phyloP scores from a whole-genome alignment of 2,797 vertebrate species.

The Cirrhinus mrigala region DNA sequence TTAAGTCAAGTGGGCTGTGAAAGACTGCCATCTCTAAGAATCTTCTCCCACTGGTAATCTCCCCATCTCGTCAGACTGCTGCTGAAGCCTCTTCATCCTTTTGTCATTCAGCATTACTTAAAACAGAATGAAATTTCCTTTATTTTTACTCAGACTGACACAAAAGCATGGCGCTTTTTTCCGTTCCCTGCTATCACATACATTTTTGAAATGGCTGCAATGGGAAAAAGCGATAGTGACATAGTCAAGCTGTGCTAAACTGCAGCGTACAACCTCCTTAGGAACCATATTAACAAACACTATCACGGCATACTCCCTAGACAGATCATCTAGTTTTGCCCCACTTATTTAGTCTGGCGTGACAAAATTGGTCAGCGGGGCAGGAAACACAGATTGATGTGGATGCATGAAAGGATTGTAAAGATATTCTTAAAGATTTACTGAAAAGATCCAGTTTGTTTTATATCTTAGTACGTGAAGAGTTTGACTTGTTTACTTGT shows the following conservation, averaged over 20 bases:
- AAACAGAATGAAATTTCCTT: conserved; percentile 52
- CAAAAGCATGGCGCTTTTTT: conserved; percentile 41
- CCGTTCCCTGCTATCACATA: conserved; percentile 22
- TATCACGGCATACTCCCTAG: conserved; percentile 39
- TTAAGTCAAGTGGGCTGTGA: conserved; percentile 66
- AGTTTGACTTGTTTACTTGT: background rate
- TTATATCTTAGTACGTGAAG: background rate
- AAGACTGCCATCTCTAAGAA: conserved; percentile 60
- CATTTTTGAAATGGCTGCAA: conserved; percentile 23
- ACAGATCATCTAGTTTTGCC: conserved; percentile 46
- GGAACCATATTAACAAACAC: conserved; percentile 32
- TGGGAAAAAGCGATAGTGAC: conserved; percentile 25
- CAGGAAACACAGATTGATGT: conserved; percentile 33
- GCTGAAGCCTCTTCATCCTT: conserved; percentile 51
- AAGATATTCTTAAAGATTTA: conserved; percentile 8
- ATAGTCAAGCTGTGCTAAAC: conserved; percentile 51
- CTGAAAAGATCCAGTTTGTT: background rate
- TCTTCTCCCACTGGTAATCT: conserved; percentile 59
- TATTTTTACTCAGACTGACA: conserved; percentile 41
- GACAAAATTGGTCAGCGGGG: conserved; percentile 33
- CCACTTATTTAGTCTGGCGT: conserved; percentile 49
- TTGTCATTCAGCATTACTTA: conserved; percentile 57
- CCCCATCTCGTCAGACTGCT: conserved; percentile 54
- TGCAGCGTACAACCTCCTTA: conserved; percentile 29
- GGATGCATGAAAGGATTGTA: conserved; percentile 21